Evolutionary conservation across 2,113 vertebrate genomes (phyloP).

Genomic region (Alectura lathami): DNA sequence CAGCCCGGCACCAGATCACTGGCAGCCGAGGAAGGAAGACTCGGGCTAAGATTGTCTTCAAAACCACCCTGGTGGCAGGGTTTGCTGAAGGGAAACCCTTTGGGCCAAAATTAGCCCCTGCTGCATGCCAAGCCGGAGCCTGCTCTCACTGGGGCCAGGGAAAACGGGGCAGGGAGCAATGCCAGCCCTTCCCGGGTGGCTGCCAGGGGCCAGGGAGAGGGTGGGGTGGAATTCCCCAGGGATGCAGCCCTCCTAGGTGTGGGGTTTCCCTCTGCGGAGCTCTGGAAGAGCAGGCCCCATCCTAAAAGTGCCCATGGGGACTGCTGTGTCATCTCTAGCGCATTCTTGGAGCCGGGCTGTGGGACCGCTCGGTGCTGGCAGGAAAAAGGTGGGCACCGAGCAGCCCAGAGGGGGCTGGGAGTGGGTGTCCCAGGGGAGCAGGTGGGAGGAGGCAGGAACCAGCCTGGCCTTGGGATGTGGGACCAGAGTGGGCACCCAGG

Average conservation of each 20-base stretch:
- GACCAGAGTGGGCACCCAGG: fast-evolving
- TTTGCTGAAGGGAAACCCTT: constrained; percentile 54
- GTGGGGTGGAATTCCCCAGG: background rate
- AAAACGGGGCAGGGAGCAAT: background rate
- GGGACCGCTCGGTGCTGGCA: fast-evolving
- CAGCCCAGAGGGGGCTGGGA: background rate
- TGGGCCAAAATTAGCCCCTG: constrained; percentile 49
- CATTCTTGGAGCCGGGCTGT: fast-evolving
- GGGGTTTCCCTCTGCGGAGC: fast-evolving
- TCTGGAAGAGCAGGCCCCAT: background rate
- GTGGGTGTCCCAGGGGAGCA: background rate
- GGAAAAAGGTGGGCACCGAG: background rate
- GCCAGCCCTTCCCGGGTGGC: constrained; percentile 19
- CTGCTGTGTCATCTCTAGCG: background rate
- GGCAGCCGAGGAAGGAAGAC: constrained; percentile 52
- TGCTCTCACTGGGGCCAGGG: background rate
- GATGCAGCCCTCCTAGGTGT: fast-evolving
- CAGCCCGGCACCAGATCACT: background rate
- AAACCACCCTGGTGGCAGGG: background rate
- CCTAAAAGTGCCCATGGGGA: background rate
- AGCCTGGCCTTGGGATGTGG: background rate
- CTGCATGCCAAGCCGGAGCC: background rate
- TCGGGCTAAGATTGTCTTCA: constrained; percentile 42
- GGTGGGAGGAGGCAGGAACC: background rate
- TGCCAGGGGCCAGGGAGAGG: background rate